Percentiles rank a stretch among this genome's conserved stretches.
These are phyloP conservation scores for Trichogramma evanescens DNA, from an alignment of 2,888 invertebrate genomes.

Conservation along the genomic window DNA sequence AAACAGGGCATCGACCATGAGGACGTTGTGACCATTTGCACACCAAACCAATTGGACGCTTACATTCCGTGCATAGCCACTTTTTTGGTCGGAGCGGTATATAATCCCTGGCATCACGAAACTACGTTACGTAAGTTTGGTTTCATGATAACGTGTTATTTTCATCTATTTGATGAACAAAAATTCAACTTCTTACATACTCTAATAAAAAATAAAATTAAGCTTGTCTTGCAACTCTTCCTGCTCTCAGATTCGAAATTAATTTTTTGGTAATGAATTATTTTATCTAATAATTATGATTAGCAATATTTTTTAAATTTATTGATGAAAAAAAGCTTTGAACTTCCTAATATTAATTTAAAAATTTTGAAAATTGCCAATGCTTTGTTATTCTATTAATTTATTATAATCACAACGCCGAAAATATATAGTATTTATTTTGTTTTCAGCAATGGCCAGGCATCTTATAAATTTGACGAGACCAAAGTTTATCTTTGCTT, in stretches of 20 bases:
- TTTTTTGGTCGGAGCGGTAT: conserved; percentile 30
- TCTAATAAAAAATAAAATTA: too few species aligned
- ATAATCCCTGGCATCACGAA: conserved; percentile 34
- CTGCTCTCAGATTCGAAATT: too few species aligned
- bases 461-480: conserved; percentile 27
- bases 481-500: conserved; percentile 35
- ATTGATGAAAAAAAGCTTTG: neutral
- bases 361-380: neutral
- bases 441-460: conserved; percentile 27
- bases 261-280: too few species aligned
- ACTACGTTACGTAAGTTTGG: conserved; percentile 29
- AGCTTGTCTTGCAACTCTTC: too few species aligned
- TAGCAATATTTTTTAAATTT: too few species aligned
- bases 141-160: neutral
- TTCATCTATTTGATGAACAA: neutral
- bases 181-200: too few species aligned
- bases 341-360: neutral
- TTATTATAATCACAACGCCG: neutral
- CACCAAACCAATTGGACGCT: conserved; percentile 32
- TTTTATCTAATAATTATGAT: too few species aligned
- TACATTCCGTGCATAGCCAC: conserved; percentile 33
- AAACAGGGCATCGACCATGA: conserved; percentile 28
- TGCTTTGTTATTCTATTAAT: neutral
- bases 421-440: neutral
- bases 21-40: conserved; percentile 33